Base-by-base conservation (phyloP, 2,113 vertebrate species). In the Nettapus auritus region DNA sequence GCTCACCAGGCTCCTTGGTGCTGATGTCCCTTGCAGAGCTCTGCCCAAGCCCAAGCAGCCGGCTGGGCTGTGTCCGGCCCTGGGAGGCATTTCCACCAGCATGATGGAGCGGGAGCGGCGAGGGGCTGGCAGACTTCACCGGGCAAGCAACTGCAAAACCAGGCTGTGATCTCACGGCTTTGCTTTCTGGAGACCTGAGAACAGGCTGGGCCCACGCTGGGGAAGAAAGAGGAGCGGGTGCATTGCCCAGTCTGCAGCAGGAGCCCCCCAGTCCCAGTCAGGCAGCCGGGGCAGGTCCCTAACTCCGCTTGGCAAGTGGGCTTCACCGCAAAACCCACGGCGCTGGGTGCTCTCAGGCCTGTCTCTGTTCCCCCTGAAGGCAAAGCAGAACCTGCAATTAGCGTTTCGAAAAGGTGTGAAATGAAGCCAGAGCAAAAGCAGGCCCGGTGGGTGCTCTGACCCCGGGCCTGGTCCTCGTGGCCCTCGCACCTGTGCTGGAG, bases 381-480 rank as follows among this genome's bases (percentile, higher is more conserved):
- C 67, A 71, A 76, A 73, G 69, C 55, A 93, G 46, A 81, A 48
- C 59, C 67, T 90, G 67, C 78, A 93, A 86, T 94, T 93, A 92
- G 73, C 31, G 29, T 80, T 96, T 91, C 66, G 77, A 89, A 59
- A 92, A 82, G 94, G 89, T 91, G 87, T 90, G 87, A 96, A 77
- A 84, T 2, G 40, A 66, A 83, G 80, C 40, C 82, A 48, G 88
- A 90, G 85, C 63, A 28, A 84, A 88, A 82, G 84, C 89, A 71
- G 29, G 46, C 85, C 42, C 0, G 0, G 55, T 92, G 90, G 77
- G 73, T 84, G 82, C 89, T 92, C 40, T 90, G 80, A 60, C 82
- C 82, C 86, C 25, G 6, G 52, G 66, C 69, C 87, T 80, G 86
- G 33, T 91, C 40, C 59, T 91, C 6, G 10, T 55, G 59, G 80